Evolutionary conservation across 2,888 invertebrate species (phyloP).

Genomic region (Scaeva pyrastri): DNA sequence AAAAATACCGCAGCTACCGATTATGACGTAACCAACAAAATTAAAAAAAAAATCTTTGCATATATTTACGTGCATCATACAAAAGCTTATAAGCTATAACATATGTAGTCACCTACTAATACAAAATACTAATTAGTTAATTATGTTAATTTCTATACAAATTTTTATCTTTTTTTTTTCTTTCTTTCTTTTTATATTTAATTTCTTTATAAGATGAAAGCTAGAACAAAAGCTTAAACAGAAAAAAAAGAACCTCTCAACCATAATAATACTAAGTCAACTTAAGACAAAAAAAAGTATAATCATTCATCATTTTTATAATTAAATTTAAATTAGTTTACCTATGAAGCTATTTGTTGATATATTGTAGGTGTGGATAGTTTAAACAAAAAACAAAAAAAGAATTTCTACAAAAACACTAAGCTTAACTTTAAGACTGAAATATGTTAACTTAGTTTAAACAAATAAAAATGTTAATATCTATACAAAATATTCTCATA

Average conservation of each 20-base stretch:
- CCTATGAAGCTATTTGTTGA: background rate
- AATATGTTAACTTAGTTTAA: constrained; percentile 23
- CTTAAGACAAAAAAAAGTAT: constrained; percentile 72
- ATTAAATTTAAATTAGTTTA: constrained; percentile 53
- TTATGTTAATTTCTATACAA: constrained; percentile 69
- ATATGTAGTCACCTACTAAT: constrained; percentile 56
- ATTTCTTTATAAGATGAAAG: constrained; percentile 22
- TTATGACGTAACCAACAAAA: constrained; percentile 49
- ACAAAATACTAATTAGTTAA: constrained; percentile 67
- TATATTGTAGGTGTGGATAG: constrained; percentile 60
- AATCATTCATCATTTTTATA: constrained; percentile 77
- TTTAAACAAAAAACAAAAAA: no score
- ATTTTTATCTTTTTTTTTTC: constrained; percentile 21
- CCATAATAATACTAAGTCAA: constrained; percentile 34
- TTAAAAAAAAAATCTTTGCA: constrained; percentile 16
- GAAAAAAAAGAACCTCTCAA: constrained; percentile 47
- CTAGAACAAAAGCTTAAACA: constrained; percentile 44
- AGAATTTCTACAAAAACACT: constrained; percentile 21
- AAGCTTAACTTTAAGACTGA: constrained; percentile 24
- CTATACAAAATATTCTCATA: background rate
- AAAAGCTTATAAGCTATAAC: constrained; percentile 33
- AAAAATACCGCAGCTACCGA: background rate
- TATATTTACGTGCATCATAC: constrained; percentile 1
- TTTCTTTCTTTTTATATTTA: constrained; percentile 12
- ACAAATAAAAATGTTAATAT: constrained; percentile 17